Percentiles rank a stretch among this genome's conserved stretches.
phyloP scores from a whole-genome alignment of 2,797 vertebrate species.

The Alfaro cultratus region DNA sequence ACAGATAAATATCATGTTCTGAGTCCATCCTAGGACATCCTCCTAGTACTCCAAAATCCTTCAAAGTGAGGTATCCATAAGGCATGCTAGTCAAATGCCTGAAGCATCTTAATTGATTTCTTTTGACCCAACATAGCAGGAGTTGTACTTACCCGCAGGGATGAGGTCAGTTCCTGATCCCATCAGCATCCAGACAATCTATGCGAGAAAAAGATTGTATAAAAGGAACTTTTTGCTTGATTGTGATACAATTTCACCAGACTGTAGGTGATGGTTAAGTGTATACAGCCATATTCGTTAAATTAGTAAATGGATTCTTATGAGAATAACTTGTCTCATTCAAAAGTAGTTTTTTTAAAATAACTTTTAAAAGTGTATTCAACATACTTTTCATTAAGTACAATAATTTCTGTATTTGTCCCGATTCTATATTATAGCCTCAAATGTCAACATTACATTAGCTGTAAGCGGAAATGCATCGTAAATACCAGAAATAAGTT shows the following conservation, averaged over 20 bases:
- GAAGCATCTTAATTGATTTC: not conserved
- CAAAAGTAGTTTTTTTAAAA: not conserved
- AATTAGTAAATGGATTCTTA: not conserved
- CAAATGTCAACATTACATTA: not conserved
- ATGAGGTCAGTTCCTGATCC: not conserved
- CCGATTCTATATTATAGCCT: not conserved
- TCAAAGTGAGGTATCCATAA: not conserved
- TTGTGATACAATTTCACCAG: not conserved
- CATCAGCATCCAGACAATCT: not conserved
- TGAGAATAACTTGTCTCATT: not conserved
- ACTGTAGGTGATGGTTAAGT: not conserved
- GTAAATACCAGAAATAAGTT: not conserved
- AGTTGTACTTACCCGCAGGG: not conserved
- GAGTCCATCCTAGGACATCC: not conserved
- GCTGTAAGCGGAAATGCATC: not conserved
- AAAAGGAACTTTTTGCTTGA: not conserved
- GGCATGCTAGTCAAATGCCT: not conserved
- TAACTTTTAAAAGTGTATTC: not conserved
- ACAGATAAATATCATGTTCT: not conserved
- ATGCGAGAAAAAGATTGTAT: not conserved
- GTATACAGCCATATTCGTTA: not conserved
- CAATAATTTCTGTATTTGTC: not conserved
- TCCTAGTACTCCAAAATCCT: not conserved
- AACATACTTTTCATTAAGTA: not conserved
- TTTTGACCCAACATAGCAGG: not conserved